These are phyloP conservation scores for Chromobotia macracanthus DNA, from an alignment of 2,797 vertebrate genomes.

Conservation along the genomic window DNA sequence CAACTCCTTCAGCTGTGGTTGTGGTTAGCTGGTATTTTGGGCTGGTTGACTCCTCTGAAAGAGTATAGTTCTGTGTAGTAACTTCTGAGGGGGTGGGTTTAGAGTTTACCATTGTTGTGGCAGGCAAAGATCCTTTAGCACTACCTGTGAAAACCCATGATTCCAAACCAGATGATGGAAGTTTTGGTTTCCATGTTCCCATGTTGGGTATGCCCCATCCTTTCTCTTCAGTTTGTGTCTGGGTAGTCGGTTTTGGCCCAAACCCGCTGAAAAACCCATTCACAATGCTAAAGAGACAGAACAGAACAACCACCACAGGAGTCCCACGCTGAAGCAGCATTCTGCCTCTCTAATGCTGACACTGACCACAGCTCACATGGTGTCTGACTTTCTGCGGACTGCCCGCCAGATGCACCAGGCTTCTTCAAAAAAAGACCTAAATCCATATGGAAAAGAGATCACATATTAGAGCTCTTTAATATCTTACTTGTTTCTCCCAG, in stretches of 20 bases:
- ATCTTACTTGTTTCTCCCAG: no score
- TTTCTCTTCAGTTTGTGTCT: constrained; percentile 36
- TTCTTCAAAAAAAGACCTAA: constrained; percentile 26
- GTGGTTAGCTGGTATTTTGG: constrained; percentile 65
- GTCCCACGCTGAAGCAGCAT: constrained; percentile 72
- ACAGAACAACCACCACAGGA: constrained; percentile 68
- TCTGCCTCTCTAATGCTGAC: constrained; percentile 67
- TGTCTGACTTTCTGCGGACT: constrained; percentile 65
- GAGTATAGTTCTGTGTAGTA: constrained; percentile 10
- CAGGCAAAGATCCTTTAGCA: not conserved
- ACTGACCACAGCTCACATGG: constrained; percentile 71
- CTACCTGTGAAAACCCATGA: not conserved
- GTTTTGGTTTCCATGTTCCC: constrained; percentile 1
- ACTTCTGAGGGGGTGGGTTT: constrained; percentile 10
- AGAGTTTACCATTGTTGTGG: not conserved
- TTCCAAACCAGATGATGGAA: constrained; percentile 6
- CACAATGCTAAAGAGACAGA: constrained; percentile 60
- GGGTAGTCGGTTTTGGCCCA: constrained; percentile 62
- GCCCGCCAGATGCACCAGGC: constrained; percentile 59
- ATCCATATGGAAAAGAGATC: not conserved
- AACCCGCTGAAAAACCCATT: constrained; percentile 62
- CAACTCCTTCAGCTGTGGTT: constrained; percentile 53
- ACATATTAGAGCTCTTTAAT: not conserved
- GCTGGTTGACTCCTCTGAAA: constrained; percentile 49
- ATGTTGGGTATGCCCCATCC: constrained; percentile 18